phyloP scores from a whole-genome alignment of 2,888 invertebrate species.

The Ormia ochracea region DNA sequence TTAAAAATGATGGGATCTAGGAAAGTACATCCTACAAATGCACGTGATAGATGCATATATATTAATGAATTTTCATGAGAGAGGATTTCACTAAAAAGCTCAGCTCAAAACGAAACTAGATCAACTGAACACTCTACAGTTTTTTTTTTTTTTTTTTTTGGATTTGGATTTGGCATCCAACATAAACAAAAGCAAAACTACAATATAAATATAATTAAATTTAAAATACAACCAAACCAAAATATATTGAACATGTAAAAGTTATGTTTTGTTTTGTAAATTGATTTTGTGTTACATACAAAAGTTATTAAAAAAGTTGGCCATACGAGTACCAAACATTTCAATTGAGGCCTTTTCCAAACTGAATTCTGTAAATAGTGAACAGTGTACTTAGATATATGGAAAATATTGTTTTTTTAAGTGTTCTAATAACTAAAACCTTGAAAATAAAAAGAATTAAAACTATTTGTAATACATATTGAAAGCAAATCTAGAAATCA shows the following conservation, averaged over 20 bases:
- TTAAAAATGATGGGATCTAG: conserved; percentile 12
- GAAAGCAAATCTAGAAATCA: not conserved
- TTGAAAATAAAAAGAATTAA: not conserved
- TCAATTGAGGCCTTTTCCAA: conserved; percentile 72
- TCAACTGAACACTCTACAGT: not conserved
- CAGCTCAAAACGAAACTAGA: conserved; percentile 3
- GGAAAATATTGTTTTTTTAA: not conserved
- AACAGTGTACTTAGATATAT: conserved; percentile 51
- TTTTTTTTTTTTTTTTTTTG: too few relatives aligned
- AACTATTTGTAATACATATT: not conserved
- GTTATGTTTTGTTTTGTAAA: conserved; percentile 18
- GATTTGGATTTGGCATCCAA: not conserved
- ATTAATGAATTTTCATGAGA: not conserved
- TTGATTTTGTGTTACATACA: conserved; percentile 71
- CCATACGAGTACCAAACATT: conserved; percentile 75
- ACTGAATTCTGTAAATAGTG: conserved; percentile 64
- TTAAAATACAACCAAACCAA: conserved; percentile 23
- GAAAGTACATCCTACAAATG: not conserved
- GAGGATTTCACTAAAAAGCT: not conserved
- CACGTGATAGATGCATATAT: not conserved
- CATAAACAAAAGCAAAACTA: conserved; percentile 1
- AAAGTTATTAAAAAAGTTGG: conserved; percentile 76
- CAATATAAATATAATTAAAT: not conserved
- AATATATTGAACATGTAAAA: conserved; percentile 16
- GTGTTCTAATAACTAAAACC: not conserved